phyloP scores from a whole-genome alignment of 2,797 vertebrate genomes.

The Polyboroides typus region DNA sequence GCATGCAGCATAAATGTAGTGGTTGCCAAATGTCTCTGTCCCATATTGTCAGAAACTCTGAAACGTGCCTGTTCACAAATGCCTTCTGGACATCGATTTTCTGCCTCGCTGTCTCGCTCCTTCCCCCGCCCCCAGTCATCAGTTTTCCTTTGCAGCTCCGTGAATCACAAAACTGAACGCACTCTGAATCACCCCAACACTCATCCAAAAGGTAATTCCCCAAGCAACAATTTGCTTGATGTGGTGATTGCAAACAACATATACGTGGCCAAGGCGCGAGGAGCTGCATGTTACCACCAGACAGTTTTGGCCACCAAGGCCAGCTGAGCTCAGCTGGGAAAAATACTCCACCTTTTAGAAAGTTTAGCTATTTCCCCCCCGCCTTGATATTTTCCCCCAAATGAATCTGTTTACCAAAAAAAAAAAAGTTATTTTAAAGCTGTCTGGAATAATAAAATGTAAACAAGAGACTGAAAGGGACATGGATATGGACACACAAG shows the following conservation, averaged over 20 bases:
- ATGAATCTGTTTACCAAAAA: not conserved
- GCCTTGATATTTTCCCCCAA: not conserved
- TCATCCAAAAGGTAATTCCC: constrained; percentile 59
- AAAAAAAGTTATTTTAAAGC: not conserved
- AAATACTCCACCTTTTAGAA: not conserved
- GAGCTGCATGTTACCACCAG: not conserved
- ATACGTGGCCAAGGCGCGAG: not conserved
- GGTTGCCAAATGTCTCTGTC: not conserved
- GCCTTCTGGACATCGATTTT: not conserved
- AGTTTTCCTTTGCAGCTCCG: not conserved
- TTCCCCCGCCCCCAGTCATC: not conserved
- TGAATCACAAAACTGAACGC: constrained; percentile 23
- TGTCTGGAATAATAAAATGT: not conserved
- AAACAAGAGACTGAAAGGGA: not conserved
- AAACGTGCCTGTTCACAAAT: not conserved
- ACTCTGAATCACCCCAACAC: constrained; percentile 51
- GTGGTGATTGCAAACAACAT: constrained; percentile 1
- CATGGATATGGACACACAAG: not conserved
- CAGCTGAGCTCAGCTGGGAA: not conserved
- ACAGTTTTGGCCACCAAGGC: not conserved
- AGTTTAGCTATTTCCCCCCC: not conserved
- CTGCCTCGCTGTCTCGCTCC: not conserved
- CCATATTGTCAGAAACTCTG: not conserved
- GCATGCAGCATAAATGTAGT: not conserved
- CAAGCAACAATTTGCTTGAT: constrained; percentile 16